Evolutionary conservation across 2,797 vertebrate genomes (phyloP).

Genomic region (Karalla daura): DNA sequence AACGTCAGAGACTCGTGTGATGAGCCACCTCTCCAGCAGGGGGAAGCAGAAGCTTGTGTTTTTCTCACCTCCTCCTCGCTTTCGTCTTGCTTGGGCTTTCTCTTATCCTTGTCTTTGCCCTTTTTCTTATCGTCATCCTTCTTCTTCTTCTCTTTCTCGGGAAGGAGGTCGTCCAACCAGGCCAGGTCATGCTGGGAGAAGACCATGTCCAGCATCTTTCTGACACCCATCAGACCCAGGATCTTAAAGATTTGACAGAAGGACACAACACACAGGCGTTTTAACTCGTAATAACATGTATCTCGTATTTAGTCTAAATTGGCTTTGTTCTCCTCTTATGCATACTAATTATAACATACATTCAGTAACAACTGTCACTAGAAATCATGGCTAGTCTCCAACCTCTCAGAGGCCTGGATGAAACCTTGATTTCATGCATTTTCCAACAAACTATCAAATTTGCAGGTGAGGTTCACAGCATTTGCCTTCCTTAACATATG

Average conservation of each 20-base stretch:
- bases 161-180: conserved; percentile 95
- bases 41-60: conserved; percentile 57
- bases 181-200: conserved; percentile 97
- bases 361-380: not conserved
- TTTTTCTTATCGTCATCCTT: conserved; percentile 89
- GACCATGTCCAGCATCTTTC: conserved; percentile 92
- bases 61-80: conserved; percentile 84
- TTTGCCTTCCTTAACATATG: too few species aligned
- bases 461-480: too few species aligned
- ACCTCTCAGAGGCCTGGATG: not conserved
- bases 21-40: conserved; percentile 48
- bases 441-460: not conserved
- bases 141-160: conserved; percentile 93
- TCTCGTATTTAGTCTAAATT: conserved; percentile 8
- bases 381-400: not conserved
- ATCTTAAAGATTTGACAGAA: conserved; percentile 80
- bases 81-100: conserved; percentile 81
- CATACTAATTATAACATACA: too few species aligned
- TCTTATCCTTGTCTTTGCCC: conserved; percentile 82
- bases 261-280: not conserved
- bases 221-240: conserved; percentile 91
- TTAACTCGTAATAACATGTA: conserved; percentile 2
- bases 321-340: too few species aligned
- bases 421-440: not conserved
- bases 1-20: not conserved